Conservation (phyloP, 2,797 vertebrate species). For the Sebastes taczanowskii region DNA sequence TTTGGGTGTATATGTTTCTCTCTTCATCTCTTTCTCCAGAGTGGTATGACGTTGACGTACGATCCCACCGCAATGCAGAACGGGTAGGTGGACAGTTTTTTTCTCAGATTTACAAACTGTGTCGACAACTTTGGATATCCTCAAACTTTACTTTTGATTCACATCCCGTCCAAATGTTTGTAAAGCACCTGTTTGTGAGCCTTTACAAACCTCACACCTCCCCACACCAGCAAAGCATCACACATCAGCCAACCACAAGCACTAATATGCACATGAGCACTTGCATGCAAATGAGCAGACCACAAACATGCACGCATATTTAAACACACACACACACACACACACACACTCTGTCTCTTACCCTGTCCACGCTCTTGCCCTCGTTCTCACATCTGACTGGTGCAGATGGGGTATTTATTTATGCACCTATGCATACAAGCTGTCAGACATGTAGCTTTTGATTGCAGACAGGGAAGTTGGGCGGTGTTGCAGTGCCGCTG, state of each 20-base stretch:
- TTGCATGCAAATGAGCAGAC: slow-evolving; percentile 36
- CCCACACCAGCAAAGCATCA: background rate
- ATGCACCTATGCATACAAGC: slow-evolving; percentile 63
- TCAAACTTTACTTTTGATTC: background rate
- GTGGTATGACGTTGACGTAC: slow-evolving; percentile 96
- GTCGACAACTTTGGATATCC: background rate
- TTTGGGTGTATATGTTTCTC: slow-evolving; percentile 12
- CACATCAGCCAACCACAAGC: slow-evolving; percentile 23
- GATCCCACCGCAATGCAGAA: slow-evolving; percentile 98
- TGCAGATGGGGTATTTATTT: slow-evolving; percentile 57
- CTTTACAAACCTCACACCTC: background rate
- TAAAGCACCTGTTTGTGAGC: background rate
- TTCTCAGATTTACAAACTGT: background rate
- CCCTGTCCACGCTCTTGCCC: background rate
- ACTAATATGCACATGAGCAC: slow-evolving; percentile 13
- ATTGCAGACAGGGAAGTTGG: slow-evolving; percentile 64
- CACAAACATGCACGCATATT: slow-evolving; percentile 2
- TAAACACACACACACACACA: background rate
- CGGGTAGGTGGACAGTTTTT: slow-evolving; percentile 85
- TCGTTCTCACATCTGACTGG: slow-evolving; percentile 41
- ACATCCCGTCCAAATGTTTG: background rate
- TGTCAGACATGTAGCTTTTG: slow-evolving; percentile 64
- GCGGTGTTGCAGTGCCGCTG: slow-evolving; percentile 73
- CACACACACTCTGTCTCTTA: slow-evolving; percentile 1
- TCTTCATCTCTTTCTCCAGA: slow-evolving; percentile 77